Conservation (phyloP, 2,797 vertebrate genomes). For the Enteromius trimaculatus region DNA sequence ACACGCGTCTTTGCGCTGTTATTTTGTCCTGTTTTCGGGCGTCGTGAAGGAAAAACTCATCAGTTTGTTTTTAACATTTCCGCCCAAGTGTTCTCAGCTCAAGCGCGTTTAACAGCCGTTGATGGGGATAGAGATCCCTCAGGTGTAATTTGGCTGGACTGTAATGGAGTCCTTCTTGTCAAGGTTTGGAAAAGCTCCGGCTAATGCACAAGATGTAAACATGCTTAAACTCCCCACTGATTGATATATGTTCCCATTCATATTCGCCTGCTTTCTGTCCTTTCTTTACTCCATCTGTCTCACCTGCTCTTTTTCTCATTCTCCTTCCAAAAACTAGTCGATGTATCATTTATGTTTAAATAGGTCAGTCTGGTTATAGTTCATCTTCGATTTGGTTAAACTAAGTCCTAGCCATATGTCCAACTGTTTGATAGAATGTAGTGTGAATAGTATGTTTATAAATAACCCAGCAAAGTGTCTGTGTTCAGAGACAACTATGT, state of each 20-base stretch:
- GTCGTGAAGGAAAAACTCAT: slow-evolving; percentile 8
- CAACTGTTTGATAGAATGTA: neutral
- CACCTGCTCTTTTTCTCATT: slow-evolving; percentile 11
- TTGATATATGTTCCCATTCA: slow-evolving; percentile 25
- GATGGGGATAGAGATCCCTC: slow-evolving; percentile 6
- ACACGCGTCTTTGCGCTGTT: neutral
- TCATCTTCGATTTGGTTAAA: neutral
- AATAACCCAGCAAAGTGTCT: neutral
- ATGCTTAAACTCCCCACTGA: slow-evolving; percentile 15
- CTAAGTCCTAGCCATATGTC: neutral
- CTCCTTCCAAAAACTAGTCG: neutral
- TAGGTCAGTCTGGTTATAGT: neutral
- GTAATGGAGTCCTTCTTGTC: slow-evolving; percentile 6
- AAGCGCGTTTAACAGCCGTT: neutral
- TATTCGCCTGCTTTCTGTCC: slow-evolving; percentile 35
- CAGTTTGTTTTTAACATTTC: slow-evolving; percentile 25
- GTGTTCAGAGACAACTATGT: no score
- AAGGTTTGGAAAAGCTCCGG: neutral
- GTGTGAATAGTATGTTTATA: neutral
- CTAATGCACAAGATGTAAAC: slow-evolving; percentile 12
- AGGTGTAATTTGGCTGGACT: slow-evolving; percentile 27
- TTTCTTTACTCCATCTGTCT: neutral
- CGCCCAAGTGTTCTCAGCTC: neutral
- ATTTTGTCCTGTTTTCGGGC: slow-evolving; percentile 20
- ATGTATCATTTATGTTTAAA: neutral